Conservation (phyloP, 2,113 vertebrate species). For the Ailurus styani region DNA sequence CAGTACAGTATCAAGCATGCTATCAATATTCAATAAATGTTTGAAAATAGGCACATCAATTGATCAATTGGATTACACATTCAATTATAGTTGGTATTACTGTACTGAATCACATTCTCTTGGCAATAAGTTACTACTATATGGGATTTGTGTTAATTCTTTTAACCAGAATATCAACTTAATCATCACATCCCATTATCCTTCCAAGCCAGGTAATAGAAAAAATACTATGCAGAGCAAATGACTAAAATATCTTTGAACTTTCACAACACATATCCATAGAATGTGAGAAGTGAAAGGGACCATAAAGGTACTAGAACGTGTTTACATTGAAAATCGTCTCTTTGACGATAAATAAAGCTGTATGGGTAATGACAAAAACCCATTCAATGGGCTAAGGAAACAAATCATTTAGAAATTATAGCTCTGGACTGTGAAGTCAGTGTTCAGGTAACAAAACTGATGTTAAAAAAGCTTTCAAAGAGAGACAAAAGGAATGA, state of each 20-base stretch:
- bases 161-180: neutral
- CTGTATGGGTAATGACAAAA: neutral
- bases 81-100: neutral
- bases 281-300: neutral
- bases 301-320: neutral
- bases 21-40: neutral
- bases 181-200: neutral
- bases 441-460: neutral
- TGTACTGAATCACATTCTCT: neutral
- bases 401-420: neutral
- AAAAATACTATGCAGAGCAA: neutral
- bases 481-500: neutral
- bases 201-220: neutral
- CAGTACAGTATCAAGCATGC: neutral
- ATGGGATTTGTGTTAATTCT: neutral
- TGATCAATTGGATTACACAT: neutral
- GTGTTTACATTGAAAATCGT: neutral
- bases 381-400: neutral
- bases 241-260: neutral
- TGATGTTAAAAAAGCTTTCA: neutral
- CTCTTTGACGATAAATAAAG: neutral
- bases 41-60: neutral
- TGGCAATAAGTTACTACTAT: neutral
- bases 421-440: neutral
- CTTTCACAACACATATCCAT: neutral